Percentiles rank a stretch among this genome's conserved stretches.
Conservation (phyloP, 1,140 invertebrate genomes). For the Grapholita molesta region DNA sequence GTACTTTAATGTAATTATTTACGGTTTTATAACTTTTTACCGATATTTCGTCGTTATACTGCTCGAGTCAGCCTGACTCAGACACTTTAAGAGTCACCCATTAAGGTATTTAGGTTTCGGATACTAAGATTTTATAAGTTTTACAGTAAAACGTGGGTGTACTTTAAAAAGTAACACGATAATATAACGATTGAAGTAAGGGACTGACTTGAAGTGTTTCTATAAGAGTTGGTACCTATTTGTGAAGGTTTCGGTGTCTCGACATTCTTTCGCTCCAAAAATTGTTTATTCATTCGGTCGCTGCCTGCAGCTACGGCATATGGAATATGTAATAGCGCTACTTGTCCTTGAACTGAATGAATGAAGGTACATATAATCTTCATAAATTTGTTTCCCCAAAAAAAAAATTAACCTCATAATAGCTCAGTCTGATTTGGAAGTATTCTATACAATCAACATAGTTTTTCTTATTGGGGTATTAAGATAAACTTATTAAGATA, state of each 20-base stretch:
- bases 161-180: not conserved
- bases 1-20: conserved; percentile 40
- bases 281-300: conserved; percentile 25
- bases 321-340: conserved; percentile 19
- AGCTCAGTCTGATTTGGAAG: too few species aligned
- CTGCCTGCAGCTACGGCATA: conserved; percentile 3
- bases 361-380: too few species aligned
- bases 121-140: conserved; percentile 25
- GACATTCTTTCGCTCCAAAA: conserved; percentile 20
- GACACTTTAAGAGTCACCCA: conserved; percentile 37
- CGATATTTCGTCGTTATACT: conserved; percentile 35
- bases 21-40: conserved; percentile 33
- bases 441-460: too few species aligned
- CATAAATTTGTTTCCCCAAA: too few species aligned
- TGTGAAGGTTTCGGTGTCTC: conserved; percentile 19
- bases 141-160: conserved; percentile 32
- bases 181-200: not conserved
- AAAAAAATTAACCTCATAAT: too few species aligned
- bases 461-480: too few species aligned
- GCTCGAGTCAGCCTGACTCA: conserved; percentile 15
- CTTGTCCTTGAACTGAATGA: not conserved
- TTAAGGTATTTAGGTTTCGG: conserved; percentile 34
- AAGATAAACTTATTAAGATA: too few species aligned
- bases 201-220: conserved; percentile 15
- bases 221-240: conserved; percentile 8